Base-by-base conservation (phyloP, 2,888 invertebrate genomes). In the Drosophila longiperda region DNA sequence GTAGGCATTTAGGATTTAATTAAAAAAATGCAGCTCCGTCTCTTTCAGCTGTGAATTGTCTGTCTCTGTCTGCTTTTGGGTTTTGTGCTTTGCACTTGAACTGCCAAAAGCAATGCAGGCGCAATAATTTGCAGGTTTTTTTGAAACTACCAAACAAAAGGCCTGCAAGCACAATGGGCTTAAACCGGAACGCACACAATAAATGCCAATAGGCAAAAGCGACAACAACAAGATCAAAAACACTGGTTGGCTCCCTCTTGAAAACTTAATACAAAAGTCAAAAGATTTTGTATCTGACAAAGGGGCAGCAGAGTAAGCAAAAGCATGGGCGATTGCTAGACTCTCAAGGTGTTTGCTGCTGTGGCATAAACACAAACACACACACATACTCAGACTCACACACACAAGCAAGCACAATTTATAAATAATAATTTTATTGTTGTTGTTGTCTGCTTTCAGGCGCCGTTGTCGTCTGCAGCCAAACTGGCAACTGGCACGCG, bases 381-480 rank as follows among this genome's bases (percentile, higher is more conserved):
- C n/a, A 20, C 42, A 20, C 1, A 34, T n/a, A 33, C 45, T 62
- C 62, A 48, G 26, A 33, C 0, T 2, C 29, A 49, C 15, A 17
- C 33, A 15, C 59, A 60, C 38, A 68, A 65, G 70, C 38, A 64
- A 15, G 61, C 66, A 69, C 87, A 80, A 87, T 84, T 89, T 84
- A 84, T 84, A 87, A 87, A 89, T 84, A 84, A 89, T 84, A 87
- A 84, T 84, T 89, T 83, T 70, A 49, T 84, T 78, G 81, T 73
- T 77, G 81, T 53, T 82, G 81, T 73, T 77, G 81, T 53, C 87
- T 83, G 55, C 72, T 77, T 74, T 45, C 69, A 61, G 73, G 66
- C 68, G 61, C 70, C 76, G 69, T 59, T 88, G 82, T 80, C 81
- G 73, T 80, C 87, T 71, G 52, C 81, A 80, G 80, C 55, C 74